These are phyloP conservation scores for Mormyrops attenuatus DNA, from an alignment of 2,797 vertebrate species.

Conservation along the genomic window DNA sequence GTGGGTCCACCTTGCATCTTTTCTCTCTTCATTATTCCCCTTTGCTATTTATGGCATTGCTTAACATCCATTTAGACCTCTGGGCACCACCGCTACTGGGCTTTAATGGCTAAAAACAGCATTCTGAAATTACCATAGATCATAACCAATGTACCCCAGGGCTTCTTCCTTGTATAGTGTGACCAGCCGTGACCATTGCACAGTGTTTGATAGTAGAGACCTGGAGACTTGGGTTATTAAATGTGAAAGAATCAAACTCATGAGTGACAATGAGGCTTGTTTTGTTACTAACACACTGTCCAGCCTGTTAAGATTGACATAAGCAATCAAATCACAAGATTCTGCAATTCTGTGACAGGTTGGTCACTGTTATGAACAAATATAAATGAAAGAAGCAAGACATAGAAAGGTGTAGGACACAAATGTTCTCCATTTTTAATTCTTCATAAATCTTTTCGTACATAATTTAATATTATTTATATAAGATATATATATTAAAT, in stretches of 20 bases:
- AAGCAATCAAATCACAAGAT: not conserved
- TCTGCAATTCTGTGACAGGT: not conserved
- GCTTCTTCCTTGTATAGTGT: not conserved
- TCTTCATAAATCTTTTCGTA: not conserved
- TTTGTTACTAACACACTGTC: not conserved
- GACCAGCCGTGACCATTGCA: too few species aligned
- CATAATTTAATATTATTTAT: not conserved
- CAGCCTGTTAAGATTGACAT: not conserved
- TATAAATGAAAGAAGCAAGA: not conserved
- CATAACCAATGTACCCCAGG: not conserved
- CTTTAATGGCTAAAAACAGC: not conserved
- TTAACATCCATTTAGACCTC: not conserved
- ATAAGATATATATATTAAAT: not conserved
- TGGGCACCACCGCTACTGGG: not conserved
- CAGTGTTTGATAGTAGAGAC: not conserved
- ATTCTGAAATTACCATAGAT: not conserved
- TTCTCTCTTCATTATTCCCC: not conserved
- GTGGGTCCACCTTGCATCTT: not conserved
- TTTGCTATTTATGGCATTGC: not conserved
- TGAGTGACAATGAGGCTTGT: not conserved
- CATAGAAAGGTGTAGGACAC: not conserved
- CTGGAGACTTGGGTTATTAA: not conserved
- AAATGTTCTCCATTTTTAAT: not conserved
- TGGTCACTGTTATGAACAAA: not conserved
- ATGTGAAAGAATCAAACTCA: not conserved